Base-by-base conservation (phyloP, 2,113 vertebrate species). In the Athene cunicularia region DNA sequence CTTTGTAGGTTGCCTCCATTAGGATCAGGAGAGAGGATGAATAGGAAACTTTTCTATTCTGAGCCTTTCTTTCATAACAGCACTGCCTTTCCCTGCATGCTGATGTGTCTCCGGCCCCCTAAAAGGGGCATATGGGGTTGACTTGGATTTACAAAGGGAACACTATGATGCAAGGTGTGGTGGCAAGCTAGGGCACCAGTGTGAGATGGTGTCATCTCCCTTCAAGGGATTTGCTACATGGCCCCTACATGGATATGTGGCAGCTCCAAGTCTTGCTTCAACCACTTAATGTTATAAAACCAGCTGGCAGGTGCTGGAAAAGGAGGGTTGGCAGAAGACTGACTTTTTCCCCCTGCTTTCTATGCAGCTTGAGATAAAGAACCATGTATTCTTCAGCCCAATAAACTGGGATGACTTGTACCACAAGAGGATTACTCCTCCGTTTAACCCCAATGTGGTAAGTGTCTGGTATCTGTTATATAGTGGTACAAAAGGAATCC, bases 391-490 rank as follows among this genome's bases (percentile, higher is more conserved):
- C 98, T 99, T 99, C 98, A 98, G 98, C 87, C 98, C 98, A 41
- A 99, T 99, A 96, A 99, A 99, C 98, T 99, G 99, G 99, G 99
- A 99, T 12, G 99, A 99, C 94, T 98, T 99, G 89, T 98, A 99
- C 93, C 98, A 99, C 97, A 99, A 99, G 98, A 99, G 98, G 95
- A 99, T 99, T 93, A 98, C 98, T 75, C 99, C 99, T 88, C 99
- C 99, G 1, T 99, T 99, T 97, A 99, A 99, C 96, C 99, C 99
- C 16, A 99, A 99, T 4, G 99, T 99, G 99, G 99, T 99, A 97
- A 99, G 99, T 98, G 37, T 32, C 5, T 27, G 52, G 11, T 62
- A 21, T 6, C 16, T n/a, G 12, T 43, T 59, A 7, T 12, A 10
- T 2, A 28, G 56, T 18, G 43, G 32, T 28, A 9, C 17, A 22